Percentiles rank a stretch among this genome's conserved stretches.
These are phyloP conservation scores for Pogonognathellus flavescens DNA, from an alignment of 1,140 invertebrate genomes.

Conservation along the genomic window DNA sequence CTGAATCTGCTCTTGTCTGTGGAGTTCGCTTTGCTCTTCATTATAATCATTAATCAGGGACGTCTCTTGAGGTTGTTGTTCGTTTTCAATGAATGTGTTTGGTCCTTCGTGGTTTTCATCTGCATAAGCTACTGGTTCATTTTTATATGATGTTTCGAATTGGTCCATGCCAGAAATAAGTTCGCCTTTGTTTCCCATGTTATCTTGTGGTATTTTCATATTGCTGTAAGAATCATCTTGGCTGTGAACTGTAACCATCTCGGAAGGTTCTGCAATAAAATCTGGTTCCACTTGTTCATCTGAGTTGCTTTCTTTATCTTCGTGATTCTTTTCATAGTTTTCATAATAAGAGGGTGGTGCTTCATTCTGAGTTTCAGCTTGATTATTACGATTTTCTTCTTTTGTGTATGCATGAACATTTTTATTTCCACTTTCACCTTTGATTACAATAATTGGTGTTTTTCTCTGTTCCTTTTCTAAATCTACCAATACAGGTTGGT, in stretches of 20 bases:
- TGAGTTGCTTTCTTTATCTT: not conserved
- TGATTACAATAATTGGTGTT: not conserved
- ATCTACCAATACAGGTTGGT: conserved; percentile 17
- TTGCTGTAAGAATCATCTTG: not conserved
- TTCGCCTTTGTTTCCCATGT: not conserved
- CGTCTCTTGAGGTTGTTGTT: conserved; percentile 7
- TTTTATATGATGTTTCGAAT: not conserved
- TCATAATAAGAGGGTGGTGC: not conserved
- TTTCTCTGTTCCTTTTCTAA: not conserved
- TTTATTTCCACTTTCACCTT: conserved; percentile 21
- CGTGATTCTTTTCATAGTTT: not conserved
- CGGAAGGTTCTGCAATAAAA: not conserved
- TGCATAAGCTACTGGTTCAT: not conserved
- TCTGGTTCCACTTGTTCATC: not conserved
- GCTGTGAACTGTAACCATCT: not conserved
- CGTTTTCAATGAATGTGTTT: not conserved
- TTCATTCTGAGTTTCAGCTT: not conserved
- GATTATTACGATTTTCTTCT: not conserved
- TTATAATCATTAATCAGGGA: not conserved
- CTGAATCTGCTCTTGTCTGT: not conserved
- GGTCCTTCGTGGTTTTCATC: conserved; percentile 8
- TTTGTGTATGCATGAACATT: not conserved
- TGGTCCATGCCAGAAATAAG: not conserved
- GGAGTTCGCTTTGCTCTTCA: not conserved
- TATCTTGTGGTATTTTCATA: not conserved